A percentile compares a stretch with the other conserved stretches of the same genome.
Evolutionary conservation across 2,888 invertebrate species (phyloP).

Genomic region (Cephalotes varians): DNA sequence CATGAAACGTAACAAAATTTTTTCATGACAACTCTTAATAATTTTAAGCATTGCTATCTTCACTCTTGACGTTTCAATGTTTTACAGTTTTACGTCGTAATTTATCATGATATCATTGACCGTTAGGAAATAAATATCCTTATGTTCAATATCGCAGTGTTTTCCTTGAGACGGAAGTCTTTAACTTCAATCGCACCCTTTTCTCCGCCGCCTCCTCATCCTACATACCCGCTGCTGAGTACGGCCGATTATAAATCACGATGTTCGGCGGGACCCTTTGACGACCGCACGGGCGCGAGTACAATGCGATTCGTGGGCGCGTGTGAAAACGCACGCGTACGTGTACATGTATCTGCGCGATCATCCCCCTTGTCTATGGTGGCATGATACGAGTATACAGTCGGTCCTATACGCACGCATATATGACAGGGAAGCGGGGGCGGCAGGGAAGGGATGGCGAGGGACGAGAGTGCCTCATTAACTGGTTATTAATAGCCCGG

Average conservation of each 20-base stretch:
- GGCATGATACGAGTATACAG: constrained; percentile 52
- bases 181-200: not conserved
- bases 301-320: constrained; percentile 62
- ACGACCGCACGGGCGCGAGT: constrained; percentile 68
- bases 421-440: constrained; percentile 67
- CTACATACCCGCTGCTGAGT: not conserved
- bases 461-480: constrained; percentile 81
- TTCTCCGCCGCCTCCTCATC: not conserved
- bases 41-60: not conserved
- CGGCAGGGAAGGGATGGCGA: constrained; percentile 57
- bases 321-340: constrained; percentile 33
- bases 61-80: not conserved
- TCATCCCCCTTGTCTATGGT: constrained; percentile 59
- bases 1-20: not conserved
- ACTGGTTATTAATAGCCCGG: constrained; percentile 84
- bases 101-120: not conserved
- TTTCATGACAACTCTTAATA: not conserved
- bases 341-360: constrained; percentile 29
- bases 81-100: not conserved
- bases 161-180: not conserved
- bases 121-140: not conserved
- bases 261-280: constrained; percentile 76
- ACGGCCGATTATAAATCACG: constrained; percentile 78
- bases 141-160: not conserved
- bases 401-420: constrained; percentile 67